These are phyloP conservation scores for Arvicanthis niloticus DNA, from an alignment of 2,113 vertebrate species.

Conservation along the genomic window DNA sequence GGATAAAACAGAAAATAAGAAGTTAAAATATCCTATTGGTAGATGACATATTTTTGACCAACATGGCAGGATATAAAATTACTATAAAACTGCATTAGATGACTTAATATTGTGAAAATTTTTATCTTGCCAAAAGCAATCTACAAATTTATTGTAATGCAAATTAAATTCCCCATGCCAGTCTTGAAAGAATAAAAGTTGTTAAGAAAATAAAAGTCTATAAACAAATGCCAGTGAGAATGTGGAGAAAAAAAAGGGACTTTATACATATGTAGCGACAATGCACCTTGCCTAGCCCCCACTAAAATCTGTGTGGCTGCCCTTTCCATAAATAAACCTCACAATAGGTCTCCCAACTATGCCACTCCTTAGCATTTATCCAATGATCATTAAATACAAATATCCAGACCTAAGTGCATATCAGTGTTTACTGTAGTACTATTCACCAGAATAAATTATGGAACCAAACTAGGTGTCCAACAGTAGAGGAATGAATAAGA, in stretches of 20 bases:
- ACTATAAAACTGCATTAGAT: neutral
- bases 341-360: neutral
- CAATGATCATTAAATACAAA: neutral
- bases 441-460: neutral
- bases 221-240: neutral
- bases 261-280: neutral
- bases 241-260: neutral
- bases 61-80: neutral
- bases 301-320: neutral
- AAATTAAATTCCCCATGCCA: neutral
- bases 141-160: neutral
- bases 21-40: neutral
- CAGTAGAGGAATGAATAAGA: neutral
- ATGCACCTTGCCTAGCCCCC: neutral
- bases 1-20: neutral
- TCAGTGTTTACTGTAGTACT: neutral
- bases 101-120: neutral
- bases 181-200: neutral
- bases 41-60: neutral
- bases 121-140: neutral
- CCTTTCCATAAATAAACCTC: neutral
- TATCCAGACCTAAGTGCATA: no score
- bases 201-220: neutral
- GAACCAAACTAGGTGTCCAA: neutral
- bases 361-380: neutral